Evolutionary conservation across 2,888 invertebrate genomes (phyloP), one percentile per base, ranked within the genome.

Genomic region (Electrophaes corylata): DNA sequence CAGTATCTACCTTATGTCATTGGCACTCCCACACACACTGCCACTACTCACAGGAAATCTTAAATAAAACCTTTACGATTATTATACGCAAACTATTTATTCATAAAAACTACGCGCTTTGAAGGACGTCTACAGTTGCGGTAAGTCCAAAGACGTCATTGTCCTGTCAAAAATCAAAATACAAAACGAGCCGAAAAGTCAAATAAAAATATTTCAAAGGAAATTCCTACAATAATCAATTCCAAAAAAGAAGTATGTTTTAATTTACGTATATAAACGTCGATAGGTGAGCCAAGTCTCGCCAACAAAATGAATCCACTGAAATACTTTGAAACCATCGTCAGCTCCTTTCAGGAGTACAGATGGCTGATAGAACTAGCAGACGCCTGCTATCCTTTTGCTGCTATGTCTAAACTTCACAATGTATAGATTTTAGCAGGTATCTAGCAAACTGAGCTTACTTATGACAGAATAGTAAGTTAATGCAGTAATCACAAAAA

Each of bases 301-400:
- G 46, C 65, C 56, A 46, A 23, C n/a, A 12, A 39, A 35, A 90
- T 91, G 90, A 78, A 88, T 66, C 87, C 84, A 0, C 53, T 86
- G 0, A 71, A 74, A 20, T 83, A 77, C 55, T 63, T 90, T 3
- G 72, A 78, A 10, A 73, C 67, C 4, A 65, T 88, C 23, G 67
- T 87, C 5, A 73, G 70, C 26, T 80, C 80, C 2, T 65, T 89
- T n/a, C 80, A 83, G 59, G 79, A 85, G 47, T 87, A 88, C 59
- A 69, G 84, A 29, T 90, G 88, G 89, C 69, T 90, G 1, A 43
- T 88, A n/a, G 83, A 87, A 12, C 69, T 84, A 10, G 90, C 87
- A 2, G 77, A 78, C 18, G 84, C 84, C 41, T 81, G 79, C 63
- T 90, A 90, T 48, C 91, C 89, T 0, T 74, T 91, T 23, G 71